Percentiles rank a stretch among this genome's conserved stretches.
Evolutionary conservation across 2,797 vertebrate genomes (phyloP).

Genomic region (Danio kyathit): DNA sequence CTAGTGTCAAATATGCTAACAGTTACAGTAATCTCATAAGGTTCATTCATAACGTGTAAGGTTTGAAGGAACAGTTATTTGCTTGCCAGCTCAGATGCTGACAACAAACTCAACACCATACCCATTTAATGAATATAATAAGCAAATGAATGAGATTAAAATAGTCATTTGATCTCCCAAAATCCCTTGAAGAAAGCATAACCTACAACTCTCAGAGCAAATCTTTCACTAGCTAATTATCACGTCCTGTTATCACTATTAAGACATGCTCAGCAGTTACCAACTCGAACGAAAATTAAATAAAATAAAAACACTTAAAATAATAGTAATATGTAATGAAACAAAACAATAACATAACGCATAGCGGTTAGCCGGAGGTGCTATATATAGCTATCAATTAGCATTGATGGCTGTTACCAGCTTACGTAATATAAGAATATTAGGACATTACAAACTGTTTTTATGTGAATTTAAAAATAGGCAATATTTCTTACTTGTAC

Average conservation of each 20-base stretch:
- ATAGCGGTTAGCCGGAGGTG: constrained; percentile 14
- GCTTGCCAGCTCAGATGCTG: not conserved
- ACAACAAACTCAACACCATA: not conserved
- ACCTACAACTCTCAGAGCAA: not conserved
- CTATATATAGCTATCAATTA: not conserved
- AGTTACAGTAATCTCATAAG: not conserved
- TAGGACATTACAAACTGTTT: not conserved
- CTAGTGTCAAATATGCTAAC: not conserved
- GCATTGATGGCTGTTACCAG: not conserved
- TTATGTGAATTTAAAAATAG: not conserved
- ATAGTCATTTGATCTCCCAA: not conserved
- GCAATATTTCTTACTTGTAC: constrained; percentile 49
- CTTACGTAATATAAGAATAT: not conserved
- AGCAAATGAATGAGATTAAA: not conserved
- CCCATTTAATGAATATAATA: not conserved
- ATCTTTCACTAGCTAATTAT: not conserved
- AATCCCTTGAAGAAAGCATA: not conserved
- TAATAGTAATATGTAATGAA: not conserved
- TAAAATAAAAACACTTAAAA: not conserved
- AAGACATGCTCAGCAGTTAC: not conserved
- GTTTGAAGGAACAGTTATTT: not conserved
- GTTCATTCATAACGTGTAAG: not conserved
- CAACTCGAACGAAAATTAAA: not conserved
- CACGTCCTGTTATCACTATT: not conserved
- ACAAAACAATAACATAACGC: not conserved